Evolutionary conservation across 2,113 vertebrate genomes (phyloP), one percentile per base, ranked within the genome.

Genomic region (Austrofundulus limnaeus): DNA sequence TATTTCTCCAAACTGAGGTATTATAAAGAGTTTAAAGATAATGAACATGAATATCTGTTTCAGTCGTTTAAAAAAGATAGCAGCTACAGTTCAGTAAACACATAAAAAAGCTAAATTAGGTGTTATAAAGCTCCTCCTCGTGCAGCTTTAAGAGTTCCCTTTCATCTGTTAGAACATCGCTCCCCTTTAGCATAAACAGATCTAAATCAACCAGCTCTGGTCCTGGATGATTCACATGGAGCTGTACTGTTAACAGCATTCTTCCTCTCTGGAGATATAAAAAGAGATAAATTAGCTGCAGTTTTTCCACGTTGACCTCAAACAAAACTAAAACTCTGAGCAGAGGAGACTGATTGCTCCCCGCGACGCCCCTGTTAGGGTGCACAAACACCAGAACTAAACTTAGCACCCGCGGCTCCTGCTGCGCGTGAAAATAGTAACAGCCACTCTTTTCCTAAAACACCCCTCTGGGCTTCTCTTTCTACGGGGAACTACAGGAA

Each of bases 371-470:
- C 48, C 49, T 39, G 34, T 1, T 13, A 16, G 15, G 54, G 21
- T 7, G 45, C 63, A 61, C 50, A 55, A 28, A 58, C 52, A 71
- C 61, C 68, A 31, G 53, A 72, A 73, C 42, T 42, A 50, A n/a
- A n/a, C n/a, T n/a, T n/a, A n/a, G n/a, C n/a, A n/a, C n/a, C n/a
- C n/a, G n/a, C n/a, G 67, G 60, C 48, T 31, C 11, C 41, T 17
- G 47, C 48, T 43, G 49, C 9, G 47, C 3, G 13, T 69, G 57
- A 69, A 82, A 85, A 81, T 81, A 77, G 63, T n/a, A 75, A 51
- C 74, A 19, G 67, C 56, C 64, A 72, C 41, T 81, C 53, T 53
- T 61, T 69, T 68, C 34, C 51, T 59, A 64, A 65, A n/a, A n/a
- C n/a, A n/a, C n/a, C n/a, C n/a, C n/a, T n/a, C n/a, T n/a, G n/a